Evolutionary conservation across 2,113 vertebrate species (phyloP).

Genomic region (Myocastor coypus): DNA sequence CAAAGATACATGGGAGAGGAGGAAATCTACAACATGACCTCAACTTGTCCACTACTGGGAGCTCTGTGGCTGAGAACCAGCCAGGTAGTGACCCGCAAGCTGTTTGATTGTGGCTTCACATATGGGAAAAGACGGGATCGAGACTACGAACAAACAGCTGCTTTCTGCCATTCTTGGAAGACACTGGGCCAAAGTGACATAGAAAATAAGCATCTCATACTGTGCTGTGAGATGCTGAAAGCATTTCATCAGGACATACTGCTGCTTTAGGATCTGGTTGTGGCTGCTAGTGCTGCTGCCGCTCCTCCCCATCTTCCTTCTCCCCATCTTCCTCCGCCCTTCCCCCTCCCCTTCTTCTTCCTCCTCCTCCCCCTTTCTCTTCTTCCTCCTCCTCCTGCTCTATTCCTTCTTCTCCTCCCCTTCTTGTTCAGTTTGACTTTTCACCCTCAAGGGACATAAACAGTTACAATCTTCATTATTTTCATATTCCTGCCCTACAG

Average conservation of each 20-base stretch:
- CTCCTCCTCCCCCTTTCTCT: not conserved
- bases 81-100: conserved; percentile 76
- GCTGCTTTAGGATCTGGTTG: not conserved
- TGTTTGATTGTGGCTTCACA: conserved; percentile 69
- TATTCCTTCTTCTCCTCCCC: not conserved
- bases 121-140: conserved; percentile 53
- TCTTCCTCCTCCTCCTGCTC: not conserved
- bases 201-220: not conserved
- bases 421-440: conserved; percentile 20
- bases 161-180: conserved; percentile 21
- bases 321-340: not conserved
- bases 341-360: no score
- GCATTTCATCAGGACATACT: not conserved
- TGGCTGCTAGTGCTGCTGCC: not conserved
- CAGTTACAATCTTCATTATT: not conserved
- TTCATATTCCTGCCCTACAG: not conserved
- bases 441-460: not conserved
- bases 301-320: not conserved
- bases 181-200: conserved; percentile 29
- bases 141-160: not conserved
- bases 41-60: conserved; percentile 70
- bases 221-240: not conserved
- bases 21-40: conserved; percentile 11
- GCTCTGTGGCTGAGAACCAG: conserved; percentile 63
- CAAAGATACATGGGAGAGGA: conserved; percentile 57